Evolutionary conservation across 2,113 vertebrate species (phyloP).

Genomic region (Hyla sarda): DNA sequence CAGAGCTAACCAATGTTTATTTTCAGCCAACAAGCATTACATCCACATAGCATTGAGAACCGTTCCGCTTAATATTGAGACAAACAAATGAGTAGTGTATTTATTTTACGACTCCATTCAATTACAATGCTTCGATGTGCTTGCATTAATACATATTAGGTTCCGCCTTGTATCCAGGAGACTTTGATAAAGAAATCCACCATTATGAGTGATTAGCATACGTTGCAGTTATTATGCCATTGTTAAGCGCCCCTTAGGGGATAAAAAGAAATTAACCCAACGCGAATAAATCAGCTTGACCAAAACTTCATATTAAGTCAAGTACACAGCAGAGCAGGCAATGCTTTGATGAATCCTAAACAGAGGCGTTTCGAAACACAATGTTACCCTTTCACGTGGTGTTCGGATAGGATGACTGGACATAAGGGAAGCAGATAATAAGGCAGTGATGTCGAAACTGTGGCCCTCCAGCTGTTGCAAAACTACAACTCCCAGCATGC

Average conservation of each 20-base stretch:
- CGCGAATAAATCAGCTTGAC: conserved; percentile 40
- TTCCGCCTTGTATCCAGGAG: conserved; percentile 1
- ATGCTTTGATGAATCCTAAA: neutral
- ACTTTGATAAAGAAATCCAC: conserved; percentile 40
- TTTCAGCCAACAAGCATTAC: neutral
- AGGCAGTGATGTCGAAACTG: too few relatives aligned
- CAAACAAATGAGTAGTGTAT: conserved; percentile 1
- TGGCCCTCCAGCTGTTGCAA: too few relatives aligned
- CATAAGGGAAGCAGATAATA: conserved; percentile 24
- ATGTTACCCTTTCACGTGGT: neutral
- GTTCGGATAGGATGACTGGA: neutral
- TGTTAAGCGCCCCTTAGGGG: conserved; percentile 33
- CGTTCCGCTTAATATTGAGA: neutral
- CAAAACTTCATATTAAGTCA: conserved; percentile 25
- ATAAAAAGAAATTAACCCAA: conserved; percentile 48
- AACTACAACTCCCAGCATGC: too few relatives aligned
- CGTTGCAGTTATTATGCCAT: conserved; percentile 35
- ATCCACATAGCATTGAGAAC: neutral
- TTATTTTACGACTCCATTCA: conserved; percentile 12
- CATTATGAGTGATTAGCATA: conserved; percentile 45
- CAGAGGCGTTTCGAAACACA: neutral
- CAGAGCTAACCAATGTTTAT: neutral
- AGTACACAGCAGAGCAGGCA: neutral
- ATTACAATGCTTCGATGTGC: neutral
- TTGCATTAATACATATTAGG: conserved; percentile 24